These are phyloP conservation scores for Drepanosiphum platanoidis DNA, from an alignment of 2,888 invertebrate genomes.

Conservation along the genomic window DNA sequence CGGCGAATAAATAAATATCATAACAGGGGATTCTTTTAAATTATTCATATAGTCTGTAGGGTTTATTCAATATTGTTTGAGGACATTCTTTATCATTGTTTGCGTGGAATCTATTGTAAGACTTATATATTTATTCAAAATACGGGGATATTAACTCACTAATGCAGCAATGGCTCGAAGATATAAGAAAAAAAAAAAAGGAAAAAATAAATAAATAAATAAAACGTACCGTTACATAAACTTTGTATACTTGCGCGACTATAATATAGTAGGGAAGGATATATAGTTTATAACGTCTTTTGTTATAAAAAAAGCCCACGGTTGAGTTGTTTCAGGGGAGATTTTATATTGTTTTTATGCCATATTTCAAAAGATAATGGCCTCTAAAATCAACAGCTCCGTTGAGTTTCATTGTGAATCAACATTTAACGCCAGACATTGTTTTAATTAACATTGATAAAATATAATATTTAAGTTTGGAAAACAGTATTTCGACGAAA, in stretches of 20 bases:
- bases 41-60: constrained; percentile 45
- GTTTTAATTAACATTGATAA: constrained; percentile 53
- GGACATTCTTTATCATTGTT: constrained; percentile 50
- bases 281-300: constrained; percentile 48
- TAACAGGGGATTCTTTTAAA: constrained; percentile 39
- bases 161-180: constrained; percentile 23
- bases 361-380: constrained; percentile 51
- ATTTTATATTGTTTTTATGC: constrained; percentile 52
- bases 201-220: too few species aligned
- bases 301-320: constrained; percentile 28
- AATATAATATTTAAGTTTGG: constrained; percentile 31
- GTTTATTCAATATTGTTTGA: constrained; percentile 55
- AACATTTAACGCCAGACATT: constrained; percentile 25
- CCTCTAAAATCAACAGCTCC: constrained; percentile 48
- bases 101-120: constrained; percentile 16
- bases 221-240: constrained; percentile 40
- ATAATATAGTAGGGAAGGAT: constrained; percentile 19
- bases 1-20: constrained; percentile 41
- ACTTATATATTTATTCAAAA: constrained; percentile 33
- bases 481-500: background rate
- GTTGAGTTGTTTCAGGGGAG: constrained; percentile 52
- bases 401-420: constrained; percentile 37
- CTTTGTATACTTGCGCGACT: constrained; percentile 46
- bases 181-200: constrained; percentile 47
- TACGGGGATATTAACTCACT: constrained; percentile 43